These are phyloP conservation scores for Athene noctua DNA, from an alignment of 2,113 vertebrate species.

Conservation along the genomic window DNA sequence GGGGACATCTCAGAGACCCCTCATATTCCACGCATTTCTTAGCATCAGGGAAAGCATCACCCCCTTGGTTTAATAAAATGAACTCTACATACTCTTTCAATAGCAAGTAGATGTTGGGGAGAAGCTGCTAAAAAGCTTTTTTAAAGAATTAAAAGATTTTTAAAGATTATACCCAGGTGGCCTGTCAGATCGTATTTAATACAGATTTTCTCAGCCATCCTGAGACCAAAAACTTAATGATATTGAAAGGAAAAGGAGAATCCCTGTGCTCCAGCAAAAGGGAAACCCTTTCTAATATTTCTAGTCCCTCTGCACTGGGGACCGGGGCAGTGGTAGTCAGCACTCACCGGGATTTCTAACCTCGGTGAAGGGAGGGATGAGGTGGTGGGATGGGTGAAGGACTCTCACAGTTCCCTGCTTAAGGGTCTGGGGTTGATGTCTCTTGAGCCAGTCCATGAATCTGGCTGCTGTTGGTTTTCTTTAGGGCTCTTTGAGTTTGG, in stretches of 20 bases:
- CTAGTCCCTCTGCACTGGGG: neutral
- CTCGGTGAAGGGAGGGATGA: accelerated
- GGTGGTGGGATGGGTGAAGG: neutral
- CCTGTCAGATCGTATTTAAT: neutral
- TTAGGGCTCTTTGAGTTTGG: too few relatives aligned
- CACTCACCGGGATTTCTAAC: accelerated
- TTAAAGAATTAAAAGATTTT: too few relatives aligned
- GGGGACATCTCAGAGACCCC: neutral
- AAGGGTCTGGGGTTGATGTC: neutral
- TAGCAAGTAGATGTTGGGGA: neutral
- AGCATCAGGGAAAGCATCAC: neutral
- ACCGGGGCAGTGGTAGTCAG: accelerated
- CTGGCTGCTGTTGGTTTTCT: neutral
- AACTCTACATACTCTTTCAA: neutral
- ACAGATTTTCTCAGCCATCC: neutral
- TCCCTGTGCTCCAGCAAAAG: neutral
- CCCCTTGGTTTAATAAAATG: neutral
- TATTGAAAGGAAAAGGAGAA: neutral
- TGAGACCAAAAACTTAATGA: neutral
- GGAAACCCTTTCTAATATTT: neutral
- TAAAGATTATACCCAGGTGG: neutral
- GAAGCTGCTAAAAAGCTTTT: neutral
- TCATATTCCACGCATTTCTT: neutral
- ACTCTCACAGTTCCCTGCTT: accelerated
- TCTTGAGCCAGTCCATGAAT: neutral